A percentile compares a stretch with the other conserved stretches of the same genome.
Conservation (phyloP, 2,888 invertebrate species). For the Melikaiella ostensackeni region DNA sequence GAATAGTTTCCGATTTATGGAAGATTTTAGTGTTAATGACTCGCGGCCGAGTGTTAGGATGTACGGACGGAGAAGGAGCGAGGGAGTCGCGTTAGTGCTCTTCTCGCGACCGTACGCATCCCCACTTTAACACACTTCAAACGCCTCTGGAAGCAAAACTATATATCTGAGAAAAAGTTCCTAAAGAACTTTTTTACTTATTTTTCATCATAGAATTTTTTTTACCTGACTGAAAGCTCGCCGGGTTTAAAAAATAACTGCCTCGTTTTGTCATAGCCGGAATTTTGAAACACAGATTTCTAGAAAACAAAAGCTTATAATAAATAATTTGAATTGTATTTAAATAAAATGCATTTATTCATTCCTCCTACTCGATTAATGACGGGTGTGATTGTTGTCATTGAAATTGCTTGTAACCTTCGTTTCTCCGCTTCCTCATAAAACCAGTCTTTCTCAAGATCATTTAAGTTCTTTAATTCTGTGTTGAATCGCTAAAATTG, state of each 20-base stretch:
- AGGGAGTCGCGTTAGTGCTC: background rate
- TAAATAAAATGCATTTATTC: background rate
- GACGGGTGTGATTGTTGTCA: background rate
- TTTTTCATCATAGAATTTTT: background rate
- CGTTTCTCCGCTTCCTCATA: conserved; percentile 28
- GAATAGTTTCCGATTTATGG: background rate
- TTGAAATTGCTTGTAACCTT: background rate
- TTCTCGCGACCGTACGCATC: background rate
- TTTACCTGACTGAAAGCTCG: background rate
- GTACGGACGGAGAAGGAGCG: background rate
- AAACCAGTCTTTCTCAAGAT: conserved; percentile 22
- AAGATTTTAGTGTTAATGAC: background rate
- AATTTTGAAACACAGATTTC: background rate
- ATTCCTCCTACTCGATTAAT: background rate
- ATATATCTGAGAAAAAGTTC: background rate
- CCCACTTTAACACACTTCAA: background rate
- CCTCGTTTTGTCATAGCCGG: background rate
- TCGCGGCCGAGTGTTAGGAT: background rate
- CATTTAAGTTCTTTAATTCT: conserved; percentile 5
- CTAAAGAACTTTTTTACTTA: background rate
- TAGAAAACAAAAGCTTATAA: background rate
- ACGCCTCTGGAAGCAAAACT: background rate
- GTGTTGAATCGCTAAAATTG: background rate
- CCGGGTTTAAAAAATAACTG: conserved; percentile 27
- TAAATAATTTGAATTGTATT: background rate